Evolutionary conservation across 2,797 vertebrate genomes (phyloP), one percentile per base, ranked within the genome.

Genomic region (Toxotes lorentzi): DNA sequence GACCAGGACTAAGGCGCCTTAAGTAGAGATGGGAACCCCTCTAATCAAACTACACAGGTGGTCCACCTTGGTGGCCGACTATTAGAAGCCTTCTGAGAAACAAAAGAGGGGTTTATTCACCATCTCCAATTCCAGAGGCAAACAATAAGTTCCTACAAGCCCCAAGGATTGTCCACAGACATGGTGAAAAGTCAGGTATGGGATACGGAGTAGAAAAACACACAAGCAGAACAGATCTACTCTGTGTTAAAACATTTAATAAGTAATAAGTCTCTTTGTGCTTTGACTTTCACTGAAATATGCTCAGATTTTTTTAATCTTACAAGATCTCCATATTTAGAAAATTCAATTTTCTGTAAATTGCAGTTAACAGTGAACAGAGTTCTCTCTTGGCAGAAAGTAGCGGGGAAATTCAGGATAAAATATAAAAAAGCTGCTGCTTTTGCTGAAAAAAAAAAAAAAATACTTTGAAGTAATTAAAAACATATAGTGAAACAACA

Each of bases 1-100:
- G 59, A 78, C 73, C 76, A 54, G 85, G 84, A 79, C 4, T 64
- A 78, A 84, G 89, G 89, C 63, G 75, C 81, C 90, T 89, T 54
- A 75, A 82, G 48, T 73, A 82, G 86, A 88, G 88, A 89, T 86
- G 87, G 82, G 81, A 91, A 90, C 81, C 83, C 48, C 83, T 90
- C 73, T 92, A 91, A 92, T 87, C 83, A 83, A 69, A 80, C 91
- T 72, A 87, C 92, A 93, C 91, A 94, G 95, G 95, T 95, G 95
- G 95, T 96, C 95, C 87, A 91, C 94, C 56, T 84, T 70, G 94
- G 95, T 96, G 95, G 95, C 89, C 95, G 59, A 68, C 80, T 69
- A 58, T 70, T 78, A 70, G 56, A 82, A 43, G 67, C 45, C 48
- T 75, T 76, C 59, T 66, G 66, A 82, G 76, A 82, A 69, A 76